Evolutionary conservation across 1,140 invertebrate genomes (phyloP), one percentile per base, ranked within the genome.

Genomic region (Trichonephila inaurata): DNA sequence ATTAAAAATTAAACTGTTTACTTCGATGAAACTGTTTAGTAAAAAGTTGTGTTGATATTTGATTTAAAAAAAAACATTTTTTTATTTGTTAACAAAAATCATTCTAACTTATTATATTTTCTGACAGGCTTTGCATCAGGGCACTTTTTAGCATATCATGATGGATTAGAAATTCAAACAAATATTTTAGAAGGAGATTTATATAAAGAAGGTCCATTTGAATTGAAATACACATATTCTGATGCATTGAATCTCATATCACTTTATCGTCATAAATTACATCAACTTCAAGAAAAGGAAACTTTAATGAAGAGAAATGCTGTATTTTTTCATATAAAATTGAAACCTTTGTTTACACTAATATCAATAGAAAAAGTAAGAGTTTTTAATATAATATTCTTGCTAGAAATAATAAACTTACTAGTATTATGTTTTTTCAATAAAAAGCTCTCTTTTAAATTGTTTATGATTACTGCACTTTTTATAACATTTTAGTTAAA

Each of bases 231-330:
- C 19, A n/a, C 51, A 44, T 82, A 62, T 60, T 7, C n/a, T 2
- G 72, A 62, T 81, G 89, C 89, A n/a, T 33, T 91, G 14, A 14
- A 33, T 91, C 72, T 60, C n/a, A 60, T 81, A 2, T 60, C 89
- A 19, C 51, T 51, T 61, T 91, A 81, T 40, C 44, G 21, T 24
- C 51, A 51, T 62, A 66, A 51, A 40, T 69, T 85, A 18, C 28
- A 16, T 69, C 58, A 44, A 58, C 81, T 85, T 83, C 77, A 92
- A 61, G 33, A 66, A 28, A 81, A 66, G n/a, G 90, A 92, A 85
- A 24, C n/a, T n/a, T 8, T 8, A 14, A 92, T 92, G 61, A 64
- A 66, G 18, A 24, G 58, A n/a, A 81, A 85, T 92, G 21, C 90
- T 19, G 21, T 24, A n/a, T 92, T 92, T 66, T 92, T 92, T 28